phyloP scores from a whole-genome alignment of 2,888 invertebrate species.

The Drosophila infuscata region DNA sequence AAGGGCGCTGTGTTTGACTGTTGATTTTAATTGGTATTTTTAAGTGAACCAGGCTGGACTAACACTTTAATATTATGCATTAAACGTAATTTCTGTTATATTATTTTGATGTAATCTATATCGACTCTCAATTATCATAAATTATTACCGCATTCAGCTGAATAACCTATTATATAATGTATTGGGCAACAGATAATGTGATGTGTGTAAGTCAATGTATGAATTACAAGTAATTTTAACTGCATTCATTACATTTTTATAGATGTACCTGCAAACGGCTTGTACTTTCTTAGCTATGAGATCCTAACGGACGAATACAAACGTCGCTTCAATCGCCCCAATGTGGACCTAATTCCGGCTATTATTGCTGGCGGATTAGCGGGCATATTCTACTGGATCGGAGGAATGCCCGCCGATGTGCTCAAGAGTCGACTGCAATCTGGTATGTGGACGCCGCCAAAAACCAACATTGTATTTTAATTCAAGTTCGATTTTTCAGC shows the following conservation, averaged over 20 bases:
- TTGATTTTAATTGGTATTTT: conserved; percentile 13
- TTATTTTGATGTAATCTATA: conserved; percentile 38
- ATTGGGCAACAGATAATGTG: background rate
- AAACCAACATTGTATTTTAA: background rate
- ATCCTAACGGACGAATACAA: conserved; percentile 92
- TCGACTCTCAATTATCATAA: conserved; percentile 36
- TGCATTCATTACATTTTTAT: conserved; percentile 55
- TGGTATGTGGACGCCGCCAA: conserved; percentile 85
- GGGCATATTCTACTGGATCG: conserved; percentile 97
- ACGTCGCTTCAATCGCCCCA: conserved; percentile 85
- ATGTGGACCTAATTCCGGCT: conserved; percentile 88
- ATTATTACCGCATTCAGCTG: conserved; percentile 20
- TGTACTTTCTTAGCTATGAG: conserved; percentile 99
- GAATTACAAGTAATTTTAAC: conserved; percentile 3
- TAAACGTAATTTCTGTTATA: conserved; percentile 9
- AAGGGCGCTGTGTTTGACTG: conserved; percentile 1
- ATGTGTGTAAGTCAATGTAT: conserved; percentile 2
- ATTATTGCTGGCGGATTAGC: conserved; percentile 97
- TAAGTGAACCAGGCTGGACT: conserved; percentile 22
- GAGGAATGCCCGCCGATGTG: conserved; percentile 99
- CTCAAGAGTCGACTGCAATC: conserved; percentile 98
- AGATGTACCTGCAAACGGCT: conserved; percentile 98
- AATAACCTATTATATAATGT: background rate
- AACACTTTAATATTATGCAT: conserved; percentile 1
- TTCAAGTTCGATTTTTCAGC: conserved; percentile 86